These are phyloP conservation scores for Xenopus laevis DNA, from an alignment of 2,113 vertebrate genomes.

Conservation along the genomic window DNA sequence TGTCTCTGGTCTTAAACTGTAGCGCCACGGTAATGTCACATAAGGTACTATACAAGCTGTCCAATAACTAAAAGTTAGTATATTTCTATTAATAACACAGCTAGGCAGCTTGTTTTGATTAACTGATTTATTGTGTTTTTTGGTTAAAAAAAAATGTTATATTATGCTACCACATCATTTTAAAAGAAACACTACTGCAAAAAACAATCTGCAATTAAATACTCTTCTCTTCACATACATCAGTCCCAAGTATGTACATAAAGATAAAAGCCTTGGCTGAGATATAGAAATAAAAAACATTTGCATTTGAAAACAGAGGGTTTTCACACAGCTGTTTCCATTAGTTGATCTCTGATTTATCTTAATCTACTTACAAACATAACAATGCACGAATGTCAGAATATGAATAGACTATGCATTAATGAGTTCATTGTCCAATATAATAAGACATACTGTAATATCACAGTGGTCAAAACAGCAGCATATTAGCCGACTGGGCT, in stretches of 20 bases:
- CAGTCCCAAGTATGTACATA: slow-evolving; percentile 28
- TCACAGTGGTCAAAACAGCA: slow-evolving; percentile 28
- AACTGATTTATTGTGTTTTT: no score
- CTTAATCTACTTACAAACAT: slow-evolving; percentile 41
- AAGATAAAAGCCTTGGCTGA: slow-evolving; percentile 32
- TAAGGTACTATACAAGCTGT: no score
- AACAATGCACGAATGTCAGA: slow-evolving; percentile 37
- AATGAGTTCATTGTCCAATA: slow-evolving; percentile 30
- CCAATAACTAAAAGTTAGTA: no score
- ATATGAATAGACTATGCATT: slow-evolving; percentile 29
- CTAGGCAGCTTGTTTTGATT: no score
- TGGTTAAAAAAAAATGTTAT: no score
- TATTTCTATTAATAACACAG: no score
- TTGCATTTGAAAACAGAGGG: slow-evolving; percentile 39
- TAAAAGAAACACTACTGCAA: no score
- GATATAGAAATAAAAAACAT: slow-evolving; percentile 34
- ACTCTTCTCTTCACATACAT: slow-evolving; percentile 14
- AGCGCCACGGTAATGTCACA: no score
- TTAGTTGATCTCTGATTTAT: slow-evolving; percentile 39
- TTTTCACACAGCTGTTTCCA: slow-evolving; percentile 17
- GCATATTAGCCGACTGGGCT: slow-evolving; percentile 12
- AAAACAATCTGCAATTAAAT: background rate
- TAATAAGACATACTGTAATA: slow-evolving; percentile 26
- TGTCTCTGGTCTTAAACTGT: no score
- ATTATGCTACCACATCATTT: no score